phyloP scores from a whole-genome alignment of 1,140 invertebrate species.

The Triops longicaudatus region DNA sequence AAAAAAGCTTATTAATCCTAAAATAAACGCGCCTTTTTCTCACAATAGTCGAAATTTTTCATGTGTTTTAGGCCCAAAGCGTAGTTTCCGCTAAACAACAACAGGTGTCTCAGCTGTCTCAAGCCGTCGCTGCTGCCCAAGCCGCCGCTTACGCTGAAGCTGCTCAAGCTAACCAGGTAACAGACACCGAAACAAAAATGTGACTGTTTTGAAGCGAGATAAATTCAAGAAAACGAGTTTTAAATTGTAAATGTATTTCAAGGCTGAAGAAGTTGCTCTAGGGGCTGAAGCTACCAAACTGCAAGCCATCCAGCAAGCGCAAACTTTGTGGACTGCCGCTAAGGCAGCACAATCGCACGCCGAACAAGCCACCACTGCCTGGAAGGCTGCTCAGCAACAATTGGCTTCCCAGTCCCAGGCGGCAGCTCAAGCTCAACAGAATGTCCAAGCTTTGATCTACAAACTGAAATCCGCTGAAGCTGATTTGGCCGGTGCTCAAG shows the following conservation, averaged over 20 bases:
- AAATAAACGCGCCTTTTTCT: slow-evolving; percentile 17
- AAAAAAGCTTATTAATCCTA: too few relatives aligned
- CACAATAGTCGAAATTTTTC: too few relatives aligned
- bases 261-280: slow-evolving; percentile 31
- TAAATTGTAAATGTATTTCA: background rate
- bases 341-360: slow-evolving; percentile 33
- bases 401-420: too few relatives aligned
- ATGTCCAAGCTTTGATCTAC: slow-evolving; percentile 34
- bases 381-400: too few relatives aligned
- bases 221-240: background rate
- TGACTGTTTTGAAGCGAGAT: too few relatives aligned
- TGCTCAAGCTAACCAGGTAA: slow-evolving; percentile 27
- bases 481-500: slow-evolving; percentile 35
- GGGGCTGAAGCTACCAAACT: slow-evolving; percentile 34
- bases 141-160: slow-evolving; percentile 28
- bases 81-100: too few relatives aligned
- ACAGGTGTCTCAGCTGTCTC: too few relatives aligned
- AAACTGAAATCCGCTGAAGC: slow-evolving; percentile 35
- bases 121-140: too few relatives aligned
- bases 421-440: too few relatives aligned
- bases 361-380: slow-evolving; percentile 32
- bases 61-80: slow-evolving; percentile 28
- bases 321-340: slow-evolving; percentile 32
- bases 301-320: slow-evolving; percentile 34
- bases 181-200: too few relatives aligned